phyloP scores from a whole-genome alignment of 1,140 invertebrate species.

The Leptopilina boulardi region DNA sequence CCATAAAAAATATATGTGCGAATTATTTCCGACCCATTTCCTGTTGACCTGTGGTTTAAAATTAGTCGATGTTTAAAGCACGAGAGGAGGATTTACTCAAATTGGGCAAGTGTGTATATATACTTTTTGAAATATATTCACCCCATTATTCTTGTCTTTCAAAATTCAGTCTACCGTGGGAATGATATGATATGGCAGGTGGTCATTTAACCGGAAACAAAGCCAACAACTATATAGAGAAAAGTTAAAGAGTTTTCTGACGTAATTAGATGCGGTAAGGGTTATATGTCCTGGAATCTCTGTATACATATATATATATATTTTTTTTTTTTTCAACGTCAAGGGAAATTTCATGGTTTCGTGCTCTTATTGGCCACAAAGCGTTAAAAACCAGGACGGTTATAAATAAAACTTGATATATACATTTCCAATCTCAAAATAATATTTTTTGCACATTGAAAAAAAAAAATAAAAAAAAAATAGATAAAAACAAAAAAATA shows the following conservation, averaged over 20 bases:
- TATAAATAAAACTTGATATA: neutral
- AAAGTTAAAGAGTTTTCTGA: slow-evolving; percentile 16
- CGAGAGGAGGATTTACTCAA: neutral
- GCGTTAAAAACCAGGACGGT: slow-evolving; percentile 14
- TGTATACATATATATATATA: neutral
- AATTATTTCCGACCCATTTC: slow-evolving; percentile 18
- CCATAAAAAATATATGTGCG: neutral
- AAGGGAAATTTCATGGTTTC: slow-evolving; percentile 19
- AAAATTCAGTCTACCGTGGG: slow-evolving; percentile 4
- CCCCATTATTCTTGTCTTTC: slow-evolving; percentile 5
- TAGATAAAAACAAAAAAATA: too few species aligned
- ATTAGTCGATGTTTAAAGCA: neutral
- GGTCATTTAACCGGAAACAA: neutral
- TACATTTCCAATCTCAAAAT: neutral
- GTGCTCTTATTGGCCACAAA: slow-evolving; percentile 27
- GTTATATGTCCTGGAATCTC: neutral
- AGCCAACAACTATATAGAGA: neutral
- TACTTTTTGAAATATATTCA: neutral
- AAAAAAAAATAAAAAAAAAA: neutral
- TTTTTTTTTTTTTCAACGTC: neutral
- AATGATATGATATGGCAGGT: neutral
- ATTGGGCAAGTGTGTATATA: slow-evolving; percentile 1
- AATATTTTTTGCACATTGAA: neutral
- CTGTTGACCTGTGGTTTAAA: slow-evolving; percentile 11
- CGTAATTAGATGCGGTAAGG: slow-evolving; percentile 25